Conservation (phyloP, 2,888 invertebrate genomes). For the Lasioglossum villosulum region DNA sequence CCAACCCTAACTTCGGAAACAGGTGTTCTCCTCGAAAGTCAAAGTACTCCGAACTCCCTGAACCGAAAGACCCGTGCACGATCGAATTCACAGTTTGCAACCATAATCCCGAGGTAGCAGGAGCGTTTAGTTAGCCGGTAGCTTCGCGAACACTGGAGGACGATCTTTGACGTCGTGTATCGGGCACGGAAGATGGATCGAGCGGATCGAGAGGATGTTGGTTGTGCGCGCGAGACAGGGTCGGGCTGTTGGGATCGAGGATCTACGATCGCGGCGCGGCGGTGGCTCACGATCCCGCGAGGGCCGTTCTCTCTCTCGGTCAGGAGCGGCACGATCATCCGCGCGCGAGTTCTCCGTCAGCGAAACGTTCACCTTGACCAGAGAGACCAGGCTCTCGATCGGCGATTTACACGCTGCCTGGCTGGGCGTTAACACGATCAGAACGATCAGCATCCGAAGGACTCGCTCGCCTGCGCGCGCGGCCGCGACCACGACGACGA, state of each 20-base stretch:
- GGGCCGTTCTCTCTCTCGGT: slow-evolving; percentile 63
- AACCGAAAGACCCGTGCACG: background rate
- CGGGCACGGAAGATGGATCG: background rate
- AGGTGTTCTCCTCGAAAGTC: too few relatives aligned
- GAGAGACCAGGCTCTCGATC: slow-evolving; percentile 38
- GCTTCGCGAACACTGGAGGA: background rate
- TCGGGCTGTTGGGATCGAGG: background rate
- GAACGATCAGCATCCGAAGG: slow-evolving; percentile 45
- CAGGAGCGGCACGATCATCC: slow-evolving; percentile 69
- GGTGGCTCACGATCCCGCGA: slow-evolving; percentile 26
- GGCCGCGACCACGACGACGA: background rate
- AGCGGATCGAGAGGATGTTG: background rate
- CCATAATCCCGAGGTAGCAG: background rate
- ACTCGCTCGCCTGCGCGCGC: slow-evolving; percentile 1
- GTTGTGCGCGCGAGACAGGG: background rate
- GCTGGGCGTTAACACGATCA: slow-evolving; percentile 33
- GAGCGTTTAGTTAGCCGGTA: slow-evolving; percentile 1
- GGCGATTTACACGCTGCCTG: slow-evolving; percentile 17
- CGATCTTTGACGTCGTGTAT: background rate
- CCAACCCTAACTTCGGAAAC: background rate
- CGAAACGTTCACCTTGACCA: slow-evolving; percentile 70
- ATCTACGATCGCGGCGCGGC: slow-evolving; percentile 21
- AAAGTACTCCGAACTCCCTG: background rate
- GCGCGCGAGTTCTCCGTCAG: slow-evolving; percentile 48
- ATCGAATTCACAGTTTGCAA: background rate